Percentiles rank a stretch among this genome's conserved stretches.
Evolutionary conservation across 2,113 vertebrate species (phyloP).

Genomic region (Phyllopteryx taeniolatus): DNA sequence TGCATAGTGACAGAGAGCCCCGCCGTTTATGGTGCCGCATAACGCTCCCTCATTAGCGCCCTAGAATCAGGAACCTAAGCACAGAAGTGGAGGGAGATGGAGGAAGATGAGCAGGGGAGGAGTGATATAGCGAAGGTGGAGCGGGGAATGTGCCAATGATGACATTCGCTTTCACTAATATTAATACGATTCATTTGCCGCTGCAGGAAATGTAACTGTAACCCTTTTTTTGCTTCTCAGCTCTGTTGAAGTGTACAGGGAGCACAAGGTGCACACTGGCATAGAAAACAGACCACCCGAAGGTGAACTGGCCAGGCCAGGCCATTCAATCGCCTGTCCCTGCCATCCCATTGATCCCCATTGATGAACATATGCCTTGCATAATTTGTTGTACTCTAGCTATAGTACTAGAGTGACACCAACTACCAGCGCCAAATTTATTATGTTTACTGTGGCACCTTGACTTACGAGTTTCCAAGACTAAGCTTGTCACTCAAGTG

Average conservation of each 20-base stretch:
- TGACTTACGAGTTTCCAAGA: no score
- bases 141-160: conserved; percentile 80
- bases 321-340: not conserved
- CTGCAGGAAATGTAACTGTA: conserved; percentile 78
- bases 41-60: conserved; percentile 92
- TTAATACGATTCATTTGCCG: conserved; percentile 88
- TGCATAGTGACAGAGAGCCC: conserved; percentile 89
- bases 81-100: conserved; percentile 72
- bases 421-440: not conserved
- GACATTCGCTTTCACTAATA: conserved; percentile 89
- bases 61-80: conserved; percentile 81
- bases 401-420: not conserved
- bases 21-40: conserved; percentile 90
- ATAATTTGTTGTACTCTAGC: not conserved
- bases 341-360: not conserved
- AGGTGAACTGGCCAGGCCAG: not conserved
- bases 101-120: not conserved
- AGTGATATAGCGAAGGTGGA: conserved; percentile 61
- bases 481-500: no score
- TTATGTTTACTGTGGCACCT: no score
- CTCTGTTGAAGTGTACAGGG: not conserved
- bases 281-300: not conserved
- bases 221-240: conserved; percentile 71
- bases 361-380: not conserved
- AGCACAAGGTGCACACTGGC: not conserved